phyloP scores from a whole-genome alignment of 2,888 invertebrate species.

The Phlogophora meticulosa region DNA sequence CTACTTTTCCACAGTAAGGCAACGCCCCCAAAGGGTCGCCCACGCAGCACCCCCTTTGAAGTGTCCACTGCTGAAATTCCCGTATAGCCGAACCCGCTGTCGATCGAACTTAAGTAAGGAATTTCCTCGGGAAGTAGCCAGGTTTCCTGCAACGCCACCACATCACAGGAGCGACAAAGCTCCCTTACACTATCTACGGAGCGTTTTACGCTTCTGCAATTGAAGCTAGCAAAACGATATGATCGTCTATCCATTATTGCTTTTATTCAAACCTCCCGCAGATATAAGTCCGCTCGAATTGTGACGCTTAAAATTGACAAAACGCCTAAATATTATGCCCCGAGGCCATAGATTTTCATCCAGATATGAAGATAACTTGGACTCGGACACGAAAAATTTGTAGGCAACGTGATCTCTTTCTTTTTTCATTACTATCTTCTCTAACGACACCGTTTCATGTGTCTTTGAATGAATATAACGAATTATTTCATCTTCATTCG shows the following conservation, averaged over 20 bases:
- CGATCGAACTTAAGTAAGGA: conserved; percentile 10
- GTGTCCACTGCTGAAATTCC: conserved; percentile 20
- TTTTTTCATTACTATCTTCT: no score
- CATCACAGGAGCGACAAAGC: conserved; percentile 13
- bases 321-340: not conserved
- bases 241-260: conserved; percentile 12
- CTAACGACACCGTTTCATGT: no score
- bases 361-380: not conserved
- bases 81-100: conserved; percentile 28
- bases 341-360: not conserved
- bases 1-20: conserved; percentile 25
- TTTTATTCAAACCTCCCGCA: not conserved
- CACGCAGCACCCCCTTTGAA: conserved; percentile 7
- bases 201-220: conserved; percentile 35
- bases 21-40: conserved; percentile 25
- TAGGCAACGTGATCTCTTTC: no score
- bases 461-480: no score
- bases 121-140: conserved; percentile 32
- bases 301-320: not conserved
- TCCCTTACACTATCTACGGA: conserved; percentile 27
- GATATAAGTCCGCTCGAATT: not conserved
- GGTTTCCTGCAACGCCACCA: conserved; percentile 33
- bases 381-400: no score
- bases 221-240: conserved; percentile 33
- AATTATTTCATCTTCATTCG: no score